These are phyloP conservation scores for Halisarca cf. caerulea DNA, from an alignment of 37 sponge, comb jelly and placozoan genomes.

Conservation along the genomic window DNA sequence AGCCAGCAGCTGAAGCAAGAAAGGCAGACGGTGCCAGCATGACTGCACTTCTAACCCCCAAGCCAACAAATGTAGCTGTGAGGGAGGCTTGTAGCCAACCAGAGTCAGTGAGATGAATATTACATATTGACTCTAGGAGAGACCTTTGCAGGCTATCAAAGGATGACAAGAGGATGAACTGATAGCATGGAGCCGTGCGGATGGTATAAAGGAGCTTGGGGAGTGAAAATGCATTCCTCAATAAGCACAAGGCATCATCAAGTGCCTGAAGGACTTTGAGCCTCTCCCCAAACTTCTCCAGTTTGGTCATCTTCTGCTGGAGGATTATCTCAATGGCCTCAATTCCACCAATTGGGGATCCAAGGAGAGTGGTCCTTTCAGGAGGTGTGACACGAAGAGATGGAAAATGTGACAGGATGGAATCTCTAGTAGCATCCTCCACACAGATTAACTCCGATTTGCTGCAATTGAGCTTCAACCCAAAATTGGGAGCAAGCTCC, in stretches of 20 bases:
- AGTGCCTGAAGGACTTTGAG: conserved; percentile 23
- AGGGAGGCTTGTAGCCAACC: conserved; percentile 48
- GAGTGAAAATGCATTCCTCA: conserved; percentile 44
- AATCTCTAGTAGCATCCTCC: background rate
- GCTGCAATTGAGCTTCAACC: background rate
- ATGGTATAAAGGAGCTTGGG: conserved; percentile 45
- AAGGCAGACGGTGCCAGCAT: conserved; percentile 55
- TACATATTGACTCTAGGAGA: conserved; percentile 19
- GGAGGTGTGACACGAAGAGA: background rate
- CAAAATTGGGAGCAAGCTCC: background rate
- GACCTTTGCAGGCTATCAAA: conserved; percentile 27
- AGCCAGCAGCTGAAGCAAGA: conserved; percentile 45
- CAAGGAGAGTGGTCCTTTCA: background rate
- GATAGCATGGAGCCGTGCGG: conserved; percentile 44
- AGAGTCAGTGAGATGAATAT: conserved; percentile 32
- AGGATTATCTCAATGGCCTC: background rate
- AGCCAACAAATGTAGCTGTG: conserved; percentile 33
- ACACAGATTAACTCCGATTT: background rate
- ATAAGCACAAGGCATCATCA: conserved; percentile 45
- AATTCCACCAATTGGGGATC: background rate
- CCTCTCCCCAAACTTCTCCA: conserved; percentile 11
- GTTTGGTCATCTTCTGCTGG: background rate
- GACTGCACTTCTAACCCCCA: conserved; percentile 47
- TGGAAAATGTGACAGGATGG: background rate
- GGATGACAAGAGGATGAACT: background rate